These are phyloP conservation scores for Turritopsis rubra DNA, from an alignment of 30 jellyfish, hydroid and myxozoan species.

Conservation along the genomic window DNA sequence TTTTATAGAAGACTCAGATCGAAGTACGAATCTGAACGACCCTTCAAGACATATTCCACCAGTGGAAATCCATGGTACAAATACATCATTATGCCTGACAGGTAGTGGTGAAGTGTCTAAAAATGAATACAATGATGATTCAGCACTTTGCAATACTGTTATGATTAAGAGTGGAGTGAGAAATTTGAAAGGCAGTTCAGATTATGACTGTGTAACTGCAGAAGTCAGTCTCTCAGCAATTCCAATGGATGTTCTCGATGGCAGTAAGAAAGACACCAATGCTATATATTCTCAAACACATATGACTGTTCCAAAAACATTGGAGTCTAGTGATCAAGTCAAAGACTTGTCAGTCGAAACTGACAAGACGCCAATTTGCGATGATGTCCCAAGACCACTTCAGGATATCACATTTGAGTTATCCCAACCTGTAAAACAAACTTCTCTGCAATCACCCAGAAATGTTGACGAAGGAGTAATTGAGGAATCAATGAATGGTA, in stretches of 20 bases:
- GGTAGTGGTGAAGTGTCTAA: neutral
- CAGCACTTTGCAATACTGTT: neutral
- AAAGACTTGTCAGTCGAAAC: neutral
- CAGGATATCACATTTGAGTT: too few species aligned
- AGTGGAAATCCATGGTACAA: too few species aligned
- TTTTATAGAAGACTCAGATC: too few species aligned
- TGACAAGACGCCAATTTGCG: neutral
- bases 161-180: neutral
- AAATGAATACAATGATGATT: neutral
- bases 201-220: neutral
- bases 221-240: neutral
- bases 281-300: neutral
- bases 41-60: too few species aligned
- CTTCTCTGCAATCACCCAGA: too few species aligned
- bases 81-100: too few species aligned
- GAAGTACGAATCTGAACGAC: too few species aligned
- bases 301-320: neutral
- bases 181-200: neutral
- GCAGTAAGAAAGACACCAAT: neutral
- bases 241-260: neutral
- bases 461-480: too few species aligned
- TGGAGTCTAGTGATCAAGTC: neutral
- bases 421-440: too few species aligned
- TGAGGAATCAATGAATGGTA: too few species aligned
- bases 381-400: too few species aligned